Conservation (phyloP, 1,140 invertebrate species). For the Pollicipes pollicipes region DNA sequence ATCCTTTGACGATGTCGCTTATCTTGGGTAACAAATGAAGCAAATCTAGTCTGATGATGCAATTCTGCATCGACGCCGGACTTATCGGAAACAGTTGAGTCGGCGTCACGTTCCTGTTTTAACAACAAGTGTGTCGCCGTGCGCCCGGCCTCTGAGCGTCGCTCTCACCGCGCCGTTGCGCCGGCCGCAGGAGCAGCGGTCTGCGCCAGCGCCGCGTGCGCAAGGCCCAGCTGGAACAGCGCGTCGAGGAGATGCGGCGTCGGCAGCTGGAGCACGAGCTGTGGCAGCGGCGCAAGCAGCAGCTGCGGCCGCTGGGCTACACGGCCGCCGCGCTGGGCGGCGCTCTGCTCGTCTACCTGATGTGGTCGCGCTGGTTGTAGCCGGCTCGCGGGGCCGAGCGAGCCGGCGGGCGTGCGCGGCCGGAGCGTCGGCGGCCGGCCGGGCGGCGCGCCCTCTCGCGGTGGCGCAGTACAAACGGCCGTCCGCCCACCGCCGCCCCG, state of each 20-base stretch:
- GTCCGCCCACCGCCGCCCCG: too few relatives aligned
- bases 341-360: not conserved
- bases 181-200: not conserved
- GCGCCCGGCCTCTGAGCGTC: not conserved
- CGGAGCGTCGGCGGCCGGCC: too few relatives aligned
- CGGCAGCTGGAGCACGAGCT: not conserved
- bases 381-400: too few relatives aligned
- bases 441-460: too few relatives aligned
- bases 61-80: too few relatives aligned
- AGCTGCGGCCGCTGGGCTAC: not conserved
- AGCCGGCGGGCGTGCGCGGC: too few relatives aligned
- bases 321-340: not conserved
- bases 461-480: not conserved
- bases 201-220: not conserved
- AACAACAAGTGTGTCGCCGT: too few relatives aligned
- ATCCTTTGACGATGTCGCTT: too few relatives aligned
- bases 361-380: not conserved
- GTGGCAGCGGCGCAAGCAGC: conserved; percentile 3
- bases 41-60: too few relatives aligned
- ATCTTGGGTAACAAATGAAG: too few relatives aligned
- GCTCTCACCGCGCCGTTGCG: not conserved
- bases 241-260: not conserved
- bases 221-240: not conserved
- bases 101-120: too few relatives aligned
- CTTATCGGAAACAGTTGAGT: too few relatives aligned